Base-by-base conservation (phyloP, 2,888 invertebrate genomes). In the Creontiades dilutus region DNA sequence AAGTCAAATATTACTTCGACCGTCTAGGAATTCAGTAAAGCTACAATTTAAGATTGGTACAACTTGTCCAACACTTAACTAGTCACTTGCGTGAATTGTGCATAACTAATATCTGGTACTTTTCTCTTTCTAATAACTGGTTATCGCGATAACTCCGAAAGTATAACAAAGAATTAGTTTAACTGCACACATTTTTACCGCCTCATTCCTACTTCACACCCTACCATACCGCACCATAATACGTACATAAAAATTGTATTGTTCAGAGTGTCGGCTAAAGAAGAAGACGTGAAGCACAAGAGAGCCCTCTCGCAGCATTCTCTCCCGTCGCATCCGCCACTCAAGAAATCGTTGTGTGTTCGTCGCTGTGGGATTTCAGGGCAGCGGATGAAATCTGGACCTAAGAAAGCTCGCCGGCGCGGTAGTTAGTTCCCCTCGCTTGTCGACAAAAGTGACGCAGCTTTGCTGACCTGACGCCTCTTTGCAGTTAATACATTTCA, bases 281-380 rank as follows among this genome's bases (percentile, higher is more conserved):
- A 68, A 68, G 68, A 68, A 68, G 68, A 68, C 68, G 68, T 23
- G 23, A 68, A 23, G 13, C 68, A 23, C 68, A 23, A 68, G 13
- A 68, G 68, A 68, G 68, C 68, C 23, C 68, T 68, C 5, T 68
- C 68, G 3, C 68, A 68, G 23, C 19, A 68, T 13, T 68, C 68
- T 19, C 68, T 68, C 9, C 12, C 23, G 5, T 68, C 68, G 12
- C 68, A 13, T n/a, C 27, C 68, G 68, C 13, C 68, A 7, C n/a
- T 23, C 12, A 68, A 68, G 19, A 68, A 68, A 13, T 68, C 68
- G 12, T 19, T 68, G 68, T 11, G 68, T 23, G 68, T 68, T 11
- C 68, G 68, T 11, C 68, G 68, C 68, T 5, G 68, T 68, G 68
- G 68, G 9, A 68, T 68, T 23, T n/a, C 68, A 4, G 68, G 68